phyloP scores from a whole-genome alignment of 2,113 vertebrate genomes.

The Rhabdomys dilectus region DNA sequence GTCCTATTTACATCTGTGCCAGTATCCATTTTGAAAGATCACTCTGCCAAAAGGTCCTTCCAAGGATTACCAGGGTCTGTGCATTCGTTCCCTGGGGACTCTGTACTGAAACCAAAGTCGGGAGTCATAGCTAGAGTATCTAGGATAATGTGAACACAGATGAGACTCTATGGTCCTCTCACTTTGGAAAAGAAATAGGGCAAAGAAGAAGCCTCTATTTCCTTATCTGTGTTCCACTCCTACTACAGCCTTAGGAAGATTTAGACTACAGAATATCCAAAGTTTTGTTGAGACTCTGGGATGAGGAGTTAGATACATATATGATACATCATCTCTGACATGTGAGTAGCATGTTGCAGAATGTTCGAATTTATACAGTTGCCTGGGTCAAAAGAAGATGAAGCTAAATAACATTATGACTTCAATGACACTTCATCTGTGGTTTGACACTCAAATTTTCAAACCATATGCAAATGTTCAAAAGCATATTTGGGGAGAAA shows the following conservation, averaged over 20 bases:
- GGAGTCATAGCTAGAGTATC: not conserved
- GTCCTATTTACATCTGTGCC: not conserved
- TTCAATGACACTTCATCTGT: not conserved
- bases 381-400: not conserved
- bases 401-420: not conserved
- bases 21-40: not conserved
- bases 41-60: not conserved
- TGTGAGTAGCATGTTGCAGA: not conserved
- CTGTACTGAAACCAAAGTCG: not conserved
- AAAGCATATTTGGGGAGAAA: not conserved
- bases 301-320: not conserved
- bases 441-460: conserved; percentile 1
- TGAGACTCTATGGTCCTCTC: not conserved
- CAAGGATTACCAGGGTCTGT: not conserved
- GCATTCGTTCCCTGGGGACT: not conserved
- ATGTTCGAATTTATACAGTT: not conserved
- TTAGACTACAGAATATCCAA: not conserved
- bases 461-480: conserved; percentile 26
- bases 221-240: not conserved
- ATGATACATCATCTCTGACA: not conserved
- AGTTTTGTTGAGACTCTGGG: not conserved
- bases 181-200: not conserved
- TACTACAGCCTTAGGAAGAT: not conserved
- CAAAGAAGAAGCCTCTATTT: not conserved
- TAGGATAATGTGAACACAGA: not conserved